phyloP scores from a whole-genome alignment of 2,888 invertebrate genomes.

The Spatulosminthurus flaviceps region DNA sequence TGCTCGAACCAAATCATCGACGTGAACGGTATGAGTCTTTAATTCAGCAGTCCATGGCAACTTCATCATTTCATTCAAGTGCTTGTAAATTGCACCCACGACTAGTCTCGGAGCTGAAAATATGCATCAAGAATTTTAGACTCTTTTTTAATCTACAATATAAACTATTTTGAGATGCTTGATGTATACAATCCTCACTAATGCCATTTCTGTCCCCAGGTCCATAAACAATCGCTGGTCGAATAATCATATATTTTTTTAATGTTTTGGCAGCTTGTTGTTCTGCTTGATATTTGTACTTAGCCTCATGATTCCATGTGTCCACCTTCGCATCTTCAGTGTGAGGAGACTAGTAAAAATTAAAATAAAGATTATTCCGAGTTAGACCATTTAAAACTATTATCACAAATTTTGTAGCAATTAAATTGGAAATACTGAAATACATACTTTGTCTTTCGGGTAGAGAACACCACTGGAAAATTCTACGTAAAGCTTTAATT shows the following conservation, averaged over 20 bases:
- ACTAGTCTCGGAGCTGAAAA: constrained; percentile 81
- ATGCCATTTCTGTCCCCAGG: constrained; percentile 83
- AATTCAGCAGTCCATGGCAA: constrained; percentile 86
- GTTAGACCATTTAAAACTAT: neutral
- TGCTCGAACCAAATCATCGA: constrained; percentile 83
- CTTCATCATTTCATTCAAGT: constrained; percentile 89
- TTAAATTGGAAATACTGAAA: neutral
- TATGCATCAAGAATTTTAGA: neutral
- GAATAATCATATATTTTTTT: constrained; percentile 79
- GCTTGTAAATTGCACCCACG: constrained; percentile 87
- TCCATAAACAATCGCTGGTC: constrained; percentile 89
- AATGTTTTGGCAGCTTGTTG: constrained; percentile 76
- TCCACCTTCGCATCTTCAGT: constrained; percentile 80
- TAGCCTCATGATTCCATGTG: constrained; percentile 86
- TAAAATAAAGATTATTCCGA: constrained; percentile 42
- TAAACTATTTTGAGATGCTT: neutral
- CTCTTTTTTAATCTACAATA: neutral
- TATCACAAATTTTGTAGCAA: neutral
- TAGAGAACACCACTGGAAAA: constrained; percentile 85
- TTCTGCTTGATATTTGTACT: constrained; percentile 86
- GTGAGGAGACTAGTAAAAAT: constrained; percentile 70
- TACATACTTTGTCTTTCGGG: constrained; percentile 78
- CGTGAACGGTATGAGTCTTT: constrained; percentile 87
- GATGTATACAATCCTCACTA: constrained; percentile 71
- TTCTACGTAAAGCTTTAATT: constrained; percentile 80